These are phyloP conservation scores for Xestia rhomboidea DNA, from an alignment of 2,888 invertebrate genomes.

Conservation along the genomic window DNA sequence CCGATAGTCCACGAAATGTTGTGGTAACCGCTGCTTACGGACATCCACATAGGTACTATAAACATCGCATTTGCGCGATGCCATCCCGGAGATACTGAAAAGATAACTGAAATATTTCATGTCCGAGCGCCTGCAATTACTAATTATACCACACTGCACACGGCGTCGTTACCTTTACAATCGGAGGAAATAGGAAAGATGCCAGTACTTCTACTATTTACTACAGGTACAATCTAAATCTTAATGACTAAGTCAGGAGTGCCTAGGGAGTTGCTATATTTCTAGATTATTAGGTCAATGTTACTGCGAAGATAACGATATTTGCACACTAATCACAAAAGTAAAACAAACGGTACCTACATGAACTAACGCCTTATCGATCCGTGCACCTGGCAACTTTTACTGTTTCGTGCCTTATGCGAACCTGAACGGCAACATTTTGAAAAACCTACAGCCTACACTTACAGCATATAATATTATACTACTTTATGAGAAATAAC, in stretches of 20 bases:
- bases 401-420: neutral
- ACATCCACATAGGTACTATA: neutral
- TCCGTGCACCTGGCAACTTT: neutral
- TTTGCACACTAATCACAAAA: slow-evolving; percentile 26
- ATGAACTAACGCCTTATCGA: slow-evolving; percentile 22
- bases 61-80: neutral
- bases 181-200: slow-evolving; percentile 2
- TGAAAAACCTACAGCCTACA: neutral
- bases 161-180: neutral
- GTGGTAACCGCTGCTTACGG: neutral
- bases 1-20: neutral
- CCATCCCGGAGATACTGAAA: neutral
- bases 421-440: neutral
- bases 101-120: slow-evolving; percentile 6
- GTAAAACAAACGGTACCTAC: slow-evolving; percentile 17
- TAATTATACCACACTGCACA: neutral
- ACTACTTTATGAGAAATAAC: neutral
- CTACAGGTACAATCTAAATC: neutral
- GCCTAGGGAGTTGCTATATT: slow-evolving; percentile 13
- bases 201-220: neutral
- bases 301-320: slow-evolving; percentile 29
- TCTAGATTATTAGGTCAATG: slow-evolving; percentile 39
- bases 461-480: neutral
- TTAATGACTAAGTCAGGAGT: slow-evolving; percentile 48
- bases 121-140: neutral